Evolutionary conservation across 2,888 invertebrate genomes (phyloP), one percentile per base, ranked within the genome.

Genomic region (Pristionchus arcanus): DNA sequence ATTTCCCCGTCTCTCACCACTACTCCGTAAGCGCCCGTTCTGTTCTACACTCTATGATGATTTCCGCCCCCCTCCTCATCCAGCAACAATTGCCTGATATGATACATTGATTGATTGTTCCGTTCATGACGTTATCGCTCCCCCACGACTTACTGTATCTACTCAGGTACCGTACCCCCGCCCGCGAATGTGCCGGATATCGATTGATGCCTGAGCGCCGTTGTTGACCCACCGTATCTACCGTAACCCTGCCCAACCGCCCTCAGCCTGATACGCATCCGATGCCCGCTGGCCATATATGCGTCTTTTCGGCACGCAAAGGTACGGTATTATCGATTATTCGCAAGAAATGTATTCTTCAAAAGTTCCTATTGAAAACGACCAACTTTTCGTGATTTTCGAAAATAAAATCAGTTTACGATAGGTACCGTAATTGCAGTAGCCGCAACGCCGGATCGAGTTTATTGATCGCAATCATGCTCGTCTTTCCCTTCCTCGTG

Each of bases 231-330:
- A 42, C 63, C 63, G 63, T 63, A 63, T 21, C 81, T 81, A 81
- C 81, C 81, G 81, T 81, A 81, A 19, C 21, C 71, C 34, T 19
- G 25, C n/a, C n/a, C 77, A 16, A 49, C 53, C 59, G 21, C 28
- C 4, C 37, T 55, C 34, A 25, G 25, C 63, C 63, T 63, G 63
- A 63, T 34, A 19, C 68, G 37, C 87, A 37, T 88, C 87, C 71
- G 87, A 88, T 88, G 87, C 87, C 34, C 87, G 21, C 74, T 88
- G 87, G 71, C 87, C 87, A 88, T 88, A 74, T 88, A 88, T 88
- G 87, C 87, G 74, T 74, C 87, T 71, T 71, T 34, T 88, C 87
- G 71, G 87, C 87, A 74, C 87, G 87, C 49, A 55, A 74, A 88
- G 74, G 87, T 88, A 71, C 21, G 87, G 13, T 28, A 81, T 25